Conservation (phyloP, 2,888 invertebrate species). For the Troides helena region DNA sequence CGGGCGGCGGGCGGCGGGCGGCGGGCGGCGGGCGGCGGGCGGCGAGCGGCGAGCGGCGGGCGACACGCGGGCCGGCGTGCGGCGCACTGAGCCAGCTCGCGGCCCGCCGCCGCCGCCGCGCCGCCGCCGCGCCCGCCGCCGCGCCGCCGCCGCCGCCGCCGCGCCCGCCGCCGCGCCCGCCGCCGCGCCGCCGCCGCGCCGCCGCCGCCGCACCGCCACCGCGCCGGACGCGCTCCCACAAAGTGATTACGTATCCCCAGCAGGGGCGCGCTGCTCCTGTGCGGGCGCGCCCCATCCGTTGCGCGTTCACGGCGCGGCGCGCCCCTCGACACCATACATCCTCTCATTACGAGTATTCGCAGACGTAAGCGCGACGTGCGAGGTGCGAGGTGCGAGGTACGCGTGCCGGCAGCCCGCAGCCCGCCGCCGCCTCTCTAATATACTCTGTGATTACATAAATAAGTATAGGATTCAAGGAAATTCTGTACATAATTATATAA, state of each 20-base stretch:
- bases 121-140: constrained; percentile 34
- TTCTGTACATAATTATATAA: too few species aligned
- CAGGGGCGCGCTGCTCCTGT: too few species aligned
- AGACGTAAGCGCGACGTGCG: constrained; percentile 17
- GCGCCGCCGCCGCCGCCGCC: too few species aligned
- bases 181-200: constrained; percentile 18
- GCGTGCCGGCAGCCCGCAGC: constrained; percentile 34
- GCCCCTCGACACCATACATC: not conserved
- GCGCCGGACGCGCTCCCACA: not conserved
- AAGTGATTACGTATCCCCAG: not conserved
- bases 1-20: constrained; percentile 38
- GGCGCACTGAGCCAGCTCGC: constrained; percentile 41
- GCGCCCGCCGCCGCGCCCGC: constrained; percentile 33
- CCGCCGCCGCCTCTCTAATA: constrained; percentile 14
- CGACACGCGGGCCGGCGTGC: constrained; percentile 38
- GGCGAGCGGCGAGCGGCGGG: constrained; percentile 36
- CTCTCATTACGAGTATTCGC: not conserved
- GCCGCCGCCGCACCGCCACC: not conserved
- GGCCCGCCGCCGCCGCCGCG: constrained; percentile 35
- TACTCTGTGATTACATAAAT: too few species aligned
- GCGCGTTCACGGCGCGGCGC: not conserved
- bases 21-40: constrained; percentile 51
- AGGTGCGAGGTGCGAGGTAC: constrained; percentile 31
- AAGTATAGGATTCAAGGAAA: too few species aligned
- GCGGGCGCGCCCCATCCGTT: too few species aligned